Evolutionary conservation across 2,797 vertebrate species (phyloP), one percentile per base, ranked within the genome.

Genomic region (Eulemur rubriventer): DNA sequence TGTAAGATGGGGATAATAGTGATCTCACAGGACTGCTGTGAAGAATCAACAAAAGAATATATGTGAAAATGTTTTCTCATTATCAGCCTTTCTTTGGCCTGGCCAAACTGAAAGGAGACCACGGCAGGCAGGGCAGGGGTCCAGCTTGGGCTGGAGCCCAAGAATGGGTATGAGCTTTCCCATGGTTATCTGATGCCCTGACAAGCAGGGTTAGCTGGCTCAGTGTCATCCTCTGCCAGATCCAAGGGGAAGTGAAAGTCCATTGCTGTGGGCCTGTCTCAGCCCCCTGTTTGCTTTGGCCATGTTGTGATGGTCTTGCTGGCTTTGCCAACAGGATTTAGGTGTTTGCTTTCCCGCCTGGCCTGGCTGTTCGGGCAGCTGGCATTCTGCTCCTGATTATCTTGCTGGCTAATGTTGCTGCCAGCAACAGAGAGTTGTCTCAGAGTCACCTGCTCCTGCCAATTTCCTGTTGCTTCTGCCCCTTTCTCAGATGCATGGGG

Each of bases 241-340:
- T 61, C 75, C 69, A 63, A 95, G 75, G 61, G 78, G 69, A 93
- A 92, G 50, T 72, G 43, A 73, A 65, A 61, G 50, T 50, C 59
- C 26, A 0, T 8, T 48, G 70, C 24, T 30, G 70, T 4, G 8
- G 91, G 63, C 73, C 65, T 61, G 89, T 82, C 91, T 97, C 79
- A 26, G 89, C 65, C 63, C 38, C 35, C 75, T 97, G 90, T 98
- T 98, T 97, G 95, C 82, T 95, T 97, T 98, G 97, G 97, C 97
- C 78, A 92, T 4, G 0, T 65, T 33, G 65, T 28, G 89, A 94
- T 75, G 83, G 63, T 61, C 82, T 75, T 52, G 35, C 89, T 55
- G 81, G 57, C 75, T 95, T 83, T 98, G 98, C 98, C 97, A 98
- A 98, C 97, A 97, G 98, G 97, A 98, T 97, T 97, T 96, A 4